Evolutionary conservation across 2,888 invertebrate genomes (phyloP), one percentile per base, ranked within the genome.

Genomic region (Isoperla grammatica): DNA sequence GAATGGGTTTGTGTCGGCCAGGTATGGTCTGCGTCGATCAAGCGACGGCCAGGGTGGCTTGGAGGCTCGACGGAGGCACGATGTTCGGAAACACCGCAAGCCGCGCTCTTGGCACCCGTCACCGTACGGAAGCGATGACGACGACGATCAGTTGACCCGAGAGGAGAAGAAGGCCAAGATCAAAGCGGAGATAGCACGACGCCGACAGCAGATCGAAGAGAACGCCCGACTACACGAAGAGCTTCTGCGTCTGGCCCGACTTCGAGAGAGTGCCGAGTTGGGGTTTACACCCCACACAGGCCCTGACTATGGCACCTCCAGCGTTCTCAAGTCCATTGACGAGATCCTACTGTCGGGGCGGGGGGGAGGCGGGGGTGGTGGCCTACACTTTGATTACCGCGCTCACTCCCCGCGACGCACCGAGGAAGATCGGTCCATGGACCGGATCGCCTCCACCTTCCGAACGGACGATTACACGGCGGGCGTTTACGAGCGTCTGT

Each of bases 201-300:
- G 84, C n/a, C 75, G 81, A 46, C 77, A 78, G 65, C 79, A 82
- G 67, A 76, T 84, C 61, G 81, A 81, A 65, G 79, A 81, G 65
- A 78, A 79, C 62, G 76, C 78, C n/a, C 73, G 78, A 8, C 70
- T 79, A 37, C 78, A 76, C 66, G 75, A 77, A 50, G 79, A 81
- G 67, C 70, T 80, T 15, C 69, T 76, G 49, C 74, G 76, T 61
- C 67, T 76, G 58, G 73, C 76, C 13, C 66, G 73, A 53, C 65
- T 76, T 19, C 70, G 75, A 23, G 73, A 74, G 61, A 71, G 70
- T 60, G 73, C 73, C n/a, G 73, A 73, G 64, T 62, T 73, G 60
- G 70, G 69, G 11, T 65, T 65, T 42, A 58, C 61, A 11, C 61
- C 64, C n/a, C 64, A 64, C 54, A 37, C 60, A 12, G 58, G 62